Evolutionary conservation across 2,113 vertebrate species (phyloP).

Genomic region (Pleuronectes platessa): DNA sequence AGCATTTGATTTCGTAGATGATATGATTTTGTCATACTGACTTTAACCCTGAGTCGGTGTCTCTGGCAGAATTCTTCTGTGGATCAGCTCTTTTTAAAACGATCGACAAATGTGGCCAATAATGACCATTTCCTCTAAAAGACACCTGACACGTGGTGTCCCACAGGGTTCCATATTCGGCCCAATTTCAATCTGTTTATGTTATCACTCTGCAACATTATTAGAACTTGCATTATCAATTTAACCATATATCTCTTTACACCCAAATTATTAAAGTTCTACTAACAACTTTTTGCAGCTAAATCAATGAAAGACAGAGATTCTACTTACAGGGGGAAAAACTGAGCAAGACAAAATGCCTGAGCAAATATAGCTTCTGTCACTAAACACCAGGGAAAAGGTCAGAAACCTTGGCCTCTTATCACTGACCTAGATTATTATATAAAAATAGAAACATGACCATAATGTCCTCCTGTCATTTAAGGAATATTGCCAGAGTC

Average conservation of each 20-base stretch:
- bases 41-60: neutral
- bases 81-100: neutral
- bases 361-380: too few relatives aligned
- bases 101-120: neutral
- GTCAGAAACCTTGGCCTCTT: too few relatives aligned
- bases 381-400: too few relatives aligned
- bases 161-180: neutral
- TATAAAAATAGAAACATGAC: too few relatives aligned
- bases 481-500: too few relatives aligned
- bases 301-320: neutral
- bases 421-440: too few relatives aligned
- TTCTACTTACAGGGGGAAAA: too few relatives aligned
- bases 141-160: neutral
- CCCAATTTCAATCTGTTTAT: neutral
- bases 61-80: neutral
- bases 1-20: neutral
- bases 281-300: neutral
- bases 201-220: neutral
- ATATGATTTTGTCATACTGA: neutral
- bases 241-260: neutral
- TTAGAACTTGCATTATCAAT: neutral
- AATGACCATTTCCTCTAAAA: neutral
- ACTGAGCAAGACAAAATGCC: too few relatives aligned
- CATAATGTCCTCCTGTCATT: too few relatives aligned
- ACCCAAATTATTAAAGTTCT: neutral